Base-by-base conservation (phyloP, 2,888 invertebrate species). In the Lasioglossum calceatum region DNA sequence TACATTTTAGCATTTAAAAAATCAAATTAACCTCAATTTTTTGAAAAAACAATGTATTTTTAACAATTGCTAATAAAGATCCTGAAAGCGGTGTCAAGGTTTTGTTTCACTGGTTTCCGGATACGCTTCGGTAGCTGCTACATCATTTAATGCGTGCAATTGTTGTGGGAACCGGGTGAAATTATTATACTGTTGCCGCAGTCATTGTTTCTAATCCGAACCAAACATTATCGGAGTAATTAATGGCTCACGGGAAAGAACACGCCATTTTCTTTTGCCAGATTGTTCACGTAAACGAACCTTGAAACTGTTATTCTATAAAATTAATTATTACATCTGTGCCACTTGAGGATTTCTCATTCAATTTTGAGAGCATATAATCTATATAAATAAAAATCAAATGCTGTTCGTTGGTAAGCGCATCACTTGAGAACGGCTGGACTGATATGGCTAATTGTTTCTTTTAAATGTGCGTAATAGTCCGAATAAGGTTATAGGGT, bases 61-160 rank as follows among this genome's bases (percentile, higher is more conserved):
- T 4, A 36, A 61, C 1, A 14, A 27, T 5, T 27, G 61, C 61
- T 27, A n/a, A 27, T 27, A 27, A 61, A 61, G 5, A 27, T 5
- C 14, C 61, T 64, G 61, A 32, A 32, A 64, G 27, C 27, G 61
- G 61, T 64, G 64, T 27, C 64, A 16, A 64, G 64, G 64, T 7
- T 16, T 64, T 16, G 64, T 16, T 14, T 32, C 32, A 64, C 64
- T 7, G 64, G 64, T 64, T 64, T 27, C 16, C 61, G 2, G 16
- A 32, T 32, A 32, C 64, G 64, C 64, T 64, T 32, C 27, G 64
- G 27, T 64, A 7, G 16, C 64, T 14, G 64, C 14, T 61, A 27
- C 64, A 64, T 64, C 64, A 16, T 64, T 64, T 64, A 64, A 64
- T 32, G 64, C 64, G 64, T 64, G 32, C 32, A 32, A 64, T 32